Conservation (phyloP, 2,113 vertebrate genomes). For the Piaya cayana region DNA sequence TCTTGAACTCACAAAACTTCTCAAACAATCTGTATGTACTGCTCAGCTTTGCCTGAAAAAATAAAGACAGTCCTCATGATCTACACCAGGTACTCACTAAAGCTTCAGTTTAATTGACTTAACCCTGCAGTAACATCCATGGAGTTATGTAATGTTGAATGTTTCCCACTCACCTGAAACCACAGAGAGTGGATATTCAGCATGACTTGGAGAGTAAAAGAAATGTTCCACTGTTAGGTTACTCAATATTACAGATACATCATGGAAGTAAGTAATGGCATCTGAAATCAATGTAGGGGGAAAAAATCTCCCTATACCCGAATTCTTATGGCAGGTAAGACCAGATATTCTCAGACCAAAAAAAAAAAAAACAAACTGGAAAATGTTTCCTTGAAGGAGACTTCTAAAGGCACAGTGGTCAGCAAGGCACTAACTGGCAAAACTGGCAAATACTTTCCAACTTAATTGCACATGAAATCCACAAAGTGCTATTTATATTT, state of each 20-base stretch:
- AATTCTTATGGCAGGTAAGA: background rate
- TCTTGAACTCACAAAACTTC: background rate
- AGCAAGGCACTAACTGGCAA: background rate
- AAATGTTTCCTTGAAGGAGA: background rate
- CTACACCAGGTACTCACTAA: background rate
- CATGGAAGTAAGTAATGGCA: background rate
- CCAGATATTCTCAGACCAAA: background rate
- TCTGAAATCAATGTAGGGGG: background rate
- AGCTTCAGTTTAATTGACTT: background rate
- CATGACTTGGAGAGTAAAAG: background rate
- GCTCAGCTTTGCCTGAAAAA: background rate
- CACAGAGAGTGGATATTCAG: background rate
- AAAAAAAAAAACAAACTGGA: background rate
- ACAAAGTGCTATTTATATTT: background rate
- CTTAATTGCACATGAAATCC: background rate
- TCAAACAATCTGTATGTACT: background rate
- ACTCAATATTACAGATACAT: background rate
- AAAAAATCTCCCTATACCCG: background rate
- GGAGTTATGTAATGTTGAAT: background rate
- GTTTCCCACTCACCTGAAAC: background rate
- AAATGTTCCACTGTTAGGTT: background rate
- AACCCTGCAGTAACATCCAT: background rate
- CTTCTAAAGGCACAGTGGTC: background rate
- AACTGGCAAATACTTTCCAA: background rate
- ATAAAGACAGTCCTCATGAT: background rate